These are phyloP conservation scores for Caenorhabditis sp. DNA, from an alignment of 2,888 invertebrate genomes.

Conservation along the genomic window DNA sequence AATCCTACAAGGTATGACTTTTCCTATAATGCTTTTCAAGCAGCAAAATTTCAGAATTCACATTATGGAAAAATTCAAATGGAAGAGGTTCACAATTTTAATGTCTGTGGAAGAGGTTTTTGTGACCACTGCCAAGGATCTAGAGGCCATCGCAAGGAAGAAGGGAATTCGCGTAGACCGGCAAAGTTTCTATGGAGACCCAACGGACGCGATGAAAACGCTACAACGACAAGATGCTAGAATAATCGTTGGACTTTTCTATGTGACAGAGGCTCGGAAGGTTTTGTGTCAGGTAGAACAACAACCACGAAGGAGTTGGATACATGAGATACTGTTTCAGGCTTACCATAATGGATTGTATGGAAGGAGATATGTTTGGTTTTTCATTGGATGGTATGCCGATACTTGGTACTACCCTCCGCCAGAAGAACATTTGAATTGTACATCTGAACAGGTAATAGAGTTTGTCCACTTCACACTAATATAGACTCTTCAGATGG, in stretches of 20 bases:
- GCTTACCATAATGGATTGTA: conserved; percentile 93
- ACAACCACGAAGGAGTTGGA: too few species aligned
- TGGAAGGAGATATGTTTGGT: conserved; percentile 98
- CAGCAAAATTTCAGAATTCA: conserved; percentile 90
- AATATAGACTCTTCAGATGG: conserved; percentile 90
- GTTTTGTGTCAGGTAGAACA: conserved; percentile 93
- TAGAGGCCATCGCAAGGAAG: conserved; percentile 94
- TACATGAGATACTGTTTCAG: conserved; percentile 81
- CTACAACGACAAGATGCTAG: conserved; percentile 94
- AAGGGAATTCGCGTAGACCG: conserved; percentile 95
- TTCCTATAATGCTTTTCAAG: too few species aligned
- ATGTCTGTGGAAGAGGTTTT: conserved; percentile 95
- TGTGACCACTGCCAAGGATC: conserved; percentile 94
- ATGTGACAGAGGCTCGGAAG: conserved; percentile 95
- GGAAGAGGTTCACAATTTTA: conserved; percentile 97
- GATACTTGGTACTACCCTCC: conserved; percentile 98
- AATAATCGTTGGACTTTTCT: conserved; percentile 98
- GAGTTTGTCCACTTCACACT: too few species aligned
- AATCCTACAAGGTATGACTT: conserved; percentile 81
- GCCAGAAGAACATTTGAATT: conserved; percentile 90
- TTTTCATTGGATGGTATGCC: conserved; percentile 99
- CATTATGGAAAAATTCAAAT: conserved; percentile 96
- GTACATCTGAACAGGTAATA: conserved; percentile 88
- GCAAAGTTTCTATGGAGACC: conserved; percentile 97
- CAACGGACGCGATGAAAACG: conserved; percentile 94